Evolutionary conservation across 2,113 vertebrate species (phyloP), one percentile per base, ranked within the genome.

Genomic region (Chaetorhynchus papuensis): DNA sequence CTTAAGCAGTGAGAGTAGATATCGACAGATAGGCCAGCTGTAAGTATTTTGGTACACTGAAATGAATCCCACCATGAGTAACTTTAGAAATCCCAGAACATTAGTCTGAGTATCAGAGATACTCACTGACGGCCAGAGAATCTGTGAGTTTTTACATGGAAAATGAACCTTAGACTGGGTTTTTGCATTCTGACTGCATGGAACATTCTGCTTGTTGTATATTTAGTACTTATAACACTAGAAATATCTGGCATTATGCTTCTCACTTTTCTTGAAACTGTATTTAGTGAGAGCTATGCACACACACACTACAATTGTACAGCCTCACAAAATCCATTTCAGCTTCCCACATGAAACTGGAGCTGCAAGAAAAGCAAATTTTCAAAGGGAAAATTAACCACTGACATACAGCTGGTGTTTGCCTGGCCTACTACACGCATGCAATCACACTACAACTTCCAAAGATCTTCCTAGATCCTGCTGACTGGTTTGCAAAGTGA

Each of bases 21-120:
- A 9, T 22, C 87, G 1, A 14, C 1, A 22, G 9, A 63, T 14
- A 22, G 75, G 6, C 35, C 72, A 7, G 42, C 3, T 5, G 96
- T 95, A 94, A 98, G 97, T 98, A 96, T 63, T 42, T 27, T 42
- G 72, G 39, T 30, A 23, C 21, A 42, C 20, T 79, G 57, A 49
- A 88, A 42, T 13, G 3, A 75, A 61, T 59, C 11, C 17, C 35
- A 33, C 14, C 31, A 27, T 18, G n/a, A 28, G 37, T 7, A 35
- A 37, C 30, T 50, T 33, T 9, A 5, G 5, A 49, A 71, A 13
- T 24, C 68, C 33, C n/a, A 37, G 12, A 24, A 14, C 13, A 35
- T 28, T 4, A 41, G 15, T 35, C 41, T 47, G 33, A 52, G 4
- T 42, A 26, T 41, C 47, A 61, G 27, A 87, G 41, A 21, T 13